phyloP scores from a whole-genome alignment of 2,797 vertebrate genomes.

The Melanotaenia parkinsoni region DNA sequence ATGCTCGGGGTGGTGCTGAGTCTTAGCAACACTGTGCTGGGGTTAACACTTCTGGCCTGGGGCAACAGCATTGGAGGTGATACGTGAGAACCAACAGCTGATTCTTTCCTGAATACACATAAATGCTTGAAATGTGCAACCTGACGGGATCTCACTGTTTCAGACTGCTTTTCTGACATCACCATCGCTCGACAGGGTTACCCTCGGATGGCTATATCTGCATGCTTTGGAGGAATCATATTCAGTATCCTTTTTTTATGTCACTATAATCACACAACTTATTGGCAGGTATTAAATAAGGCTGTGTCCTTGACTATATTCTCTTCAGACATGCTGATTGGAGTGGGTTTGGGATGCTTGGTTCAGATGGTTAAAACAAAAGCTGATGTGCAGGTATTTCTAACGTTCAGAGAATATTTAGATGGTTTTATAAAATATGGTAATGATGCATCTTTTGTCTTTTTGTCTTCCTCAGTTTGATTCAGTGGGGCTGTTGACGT shows the following conservation, averaged over 20 bases:
- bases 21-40: slow-evolving; percentile 95
- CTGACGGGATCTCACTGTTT: neutral
- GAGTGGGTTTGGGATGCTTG: slow-evolving; percentile 92
- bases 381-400: slow-evolving; percentile 82
- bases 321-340: slow-evolving; percentile 91
- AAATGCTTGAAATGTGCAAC: neutral
- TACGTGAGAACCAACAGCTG: neutral
- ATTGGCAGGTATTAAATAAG: neutral
- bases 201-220: slow-evolving; percentile 96
- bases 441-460: slow-evolving; percentile 1
- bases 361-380: slow-evolving; percentile 84
- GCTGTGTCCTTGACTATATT: slow-evolving; percentile 68
- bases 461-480: slow-evolving; percentile 85
- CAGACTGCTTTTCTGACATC: slow-evolving; percentile 94
- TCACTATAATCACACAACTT: neutral
- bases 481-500: slow-evolving; percentile 86
- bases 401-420: neutral
- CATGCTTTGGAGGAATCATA: slow-evolving; percentile 97
- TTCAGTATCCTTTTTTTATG: slow-evolving; percentile 92
- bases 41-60: slow-evolving; percentile 96
- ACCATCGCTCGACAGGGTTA: slow-evolving; percentile 96
- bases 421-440: neutral
- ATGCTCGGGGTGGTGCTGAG: slow-evolving; percentile 90
- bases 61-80: slow-evolving; percentile 97
- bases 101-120: neutral